Evolutionary conservation across 2,797 vertebrate genomes (phyloP).

Genomic region (Cirrhinus molitorella): DNA sequence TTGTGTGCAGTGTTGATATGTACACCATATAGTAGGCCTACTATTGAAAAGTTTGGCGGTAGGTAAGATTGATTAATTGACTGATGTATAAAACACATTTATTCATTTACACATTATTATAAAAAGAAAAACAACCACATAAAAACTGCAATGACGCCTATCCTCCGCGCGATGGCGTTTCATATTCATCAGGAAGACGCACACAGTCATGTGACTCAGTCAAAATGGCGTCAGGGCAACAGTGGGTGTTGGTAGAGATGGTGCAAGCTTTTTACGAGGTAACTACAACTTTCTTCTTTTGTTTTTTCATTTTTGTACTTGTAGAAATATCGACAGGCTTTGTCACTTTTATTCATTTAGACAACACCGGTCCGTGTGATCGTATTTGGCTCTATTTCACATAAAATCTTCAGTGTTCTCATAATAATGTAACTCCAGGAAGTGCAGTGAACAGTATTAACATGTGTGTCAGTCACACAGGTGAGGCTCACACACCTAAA

Average conservation of each 20-base stretch:
- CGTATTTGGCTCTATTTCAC: background rate
- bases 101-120: no score
- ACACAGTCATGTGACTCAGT: conserved; percentile 54
- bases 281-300: conserved; percentile 41
- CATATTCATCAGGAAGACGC: background rate
- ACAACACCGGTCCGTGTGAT: background rate
- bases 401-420: background rate
- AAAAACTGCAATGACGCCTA: background rate
- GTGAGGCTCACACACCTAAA: background rate
- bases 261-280: conserved; percentile 97
- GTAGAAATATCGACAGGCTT: background rate
- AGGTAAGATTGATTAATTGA: no score
- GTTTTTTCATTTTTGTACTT: background rate
- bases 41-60: no score
- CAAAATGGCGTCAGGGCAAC: conserved; percentile 88
- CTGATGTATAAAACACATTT: no score
- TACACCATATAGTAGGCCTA: no score
- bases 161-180: conserved; percentile 42
- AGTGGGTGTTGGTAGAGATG: conserved; percentile 98
- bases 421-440: conserved; percentile 31
- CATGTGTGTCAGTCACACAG: conserved; percentile 9
- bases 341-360: background rate
- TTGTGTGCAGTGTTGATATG: no score
- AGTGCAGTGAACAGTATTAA: conserved; percentile 1
- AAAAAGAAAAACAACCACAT: background rate